A percentile compares a stretch with the other conserved stretches of the same genome.
These are phyloP conservation scores for Pteropus rufus DNA, from an alignment of 2,797 vertebrate species.

Conservation along the genomic window DNA sequence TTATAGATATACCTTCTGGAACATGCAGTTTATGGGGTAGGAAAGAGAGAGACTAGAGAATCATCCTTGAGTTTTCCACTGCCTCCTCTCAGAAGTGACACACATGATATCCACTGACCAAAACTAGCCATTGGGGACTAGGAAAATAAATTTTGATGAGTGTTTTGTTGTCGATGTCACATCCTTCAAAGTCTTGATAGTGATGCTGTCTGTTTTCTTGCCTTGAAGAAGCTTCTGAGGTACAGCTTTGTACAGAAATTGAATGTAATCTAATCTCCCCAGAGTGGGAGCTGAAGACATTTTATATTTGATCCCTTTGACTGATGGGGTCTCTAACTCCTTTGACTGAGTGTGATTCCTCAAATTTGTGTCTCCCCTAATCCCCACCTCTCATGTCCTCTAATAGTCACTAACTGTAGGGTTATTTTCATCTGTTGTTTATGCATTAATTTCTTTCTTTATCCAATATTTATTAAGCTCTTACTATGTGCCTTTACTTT, in stretches of 20 bases:
- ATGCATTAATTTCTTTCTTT: not conserved
- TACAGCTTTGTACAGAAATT: not conserved
- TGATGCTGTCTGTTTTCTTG: not conserved
- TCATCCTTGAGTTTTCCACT: not conserved
- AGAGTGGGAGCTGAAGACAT: not conserved
- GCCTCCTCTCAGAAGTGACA: not conserved
- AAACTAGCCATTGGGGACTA: not conserved
- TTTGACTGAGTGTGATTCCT: not conserved
- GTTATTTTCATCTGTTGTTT: not conserved
- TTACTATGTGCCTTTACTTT: not conserved
- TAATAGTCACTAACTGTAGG: not conserved
- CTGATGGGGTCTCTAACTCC: not conserved
- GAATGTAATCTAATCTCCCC: not conserved
- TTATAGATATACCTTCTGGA: not conserved
- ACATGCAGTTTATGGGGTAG: not conserved
- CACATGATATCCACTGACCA: not conserved
- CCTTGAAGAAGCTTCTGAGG: not conserved
- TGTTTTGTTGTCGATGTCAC: not conserved
- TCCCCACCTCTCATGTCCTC: not conserved
- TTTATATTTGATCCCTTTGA: not conserved
- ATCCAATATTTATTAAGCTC: not conserved
- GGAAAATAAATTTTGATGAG: not conserved
- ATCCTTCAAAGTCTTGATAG: not conserved
- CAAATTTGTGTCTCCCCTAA: not conserved
- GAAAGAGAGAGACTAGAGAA: not conserved